Base-by-base conservation (phyloP, 2,888 invertebrate genomes). In the Laspeyria flexula region DNA sequence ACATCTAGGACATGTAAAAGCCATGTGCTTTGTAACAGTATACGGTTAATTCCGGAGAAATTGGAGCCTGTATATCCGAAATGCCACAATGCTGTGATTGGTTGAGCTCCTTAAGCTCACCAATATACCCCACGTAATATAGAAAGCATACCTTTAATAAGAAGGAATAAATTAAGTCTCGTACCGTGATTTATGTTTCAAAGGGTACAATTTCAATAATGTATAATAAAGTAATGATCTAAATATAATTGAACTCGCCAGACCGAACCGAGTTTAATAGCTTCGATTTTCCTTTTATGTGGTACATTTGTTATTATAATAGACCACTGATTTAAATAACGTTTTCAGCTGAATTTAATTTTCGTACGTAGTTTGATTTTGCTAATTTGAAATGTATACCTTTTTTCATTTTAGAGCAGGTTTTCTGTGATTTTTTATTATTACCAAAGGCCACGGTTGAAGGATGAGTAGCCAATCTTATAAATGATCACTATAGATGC, bases 131-230 rank as follows among this genome's bases (percentile, higher is more conserved):
- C 13, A 1, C 13, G 13, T 11, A 23, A 11, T 21, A 11, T 21
- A 23, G 23, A n/a, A 12, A 0, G 35, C n/a, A 35, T 1, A n/a
- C 4, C 18, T 13, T 37, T 59, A 50, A 65, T 61, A 48, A 46
- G 30, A 51, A 53, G 44, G n/a, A 48, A 62, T 63, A 52, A 50
- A 56, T 53, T 59, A 55, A 30, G 55, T 46, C 39, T 33, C 27
- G 13, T 44, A 43, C 34, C 18, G 38, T 51, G 53, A 58, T 63
- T 66, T 70, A 70, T 63, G 43, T 47, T 39, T 41, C 15, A 45
- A 27, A 16, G 47, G 55, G 40, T 51, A 49, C 33, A 45, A 56
- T 50, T 71, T 63, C 43, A 52, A 69, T 62, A 66, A 60, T 59
- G 37, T 47, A 45, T 65, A 58, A 53, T 60, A 45, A 56, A 68